Conservation (phyloP, 2,113 vertebrate genomes). For the Mystacornis crossleyi region DNA sequence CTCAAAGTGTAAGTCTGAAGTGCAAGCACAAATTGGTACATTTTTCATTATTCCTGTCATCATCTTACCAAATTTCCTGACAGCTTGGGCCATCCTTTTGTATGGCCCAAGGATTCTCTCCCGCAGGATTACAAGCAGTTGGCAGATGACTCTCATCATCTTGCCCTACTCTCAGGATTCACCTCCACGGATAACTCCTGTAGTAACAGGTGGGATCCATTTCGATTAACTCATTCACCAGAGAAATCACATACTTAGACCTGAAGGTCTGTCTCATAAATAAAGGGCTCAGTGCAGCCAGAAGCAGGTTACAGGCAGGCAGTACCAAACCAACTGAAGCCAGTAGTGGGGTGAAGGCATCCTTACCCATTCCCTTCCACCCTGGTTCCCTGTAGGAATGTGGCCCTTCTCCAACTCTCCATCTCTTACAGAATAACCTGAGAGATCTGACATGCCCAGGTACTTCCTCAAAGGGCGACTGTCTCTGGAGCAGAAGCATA, state of each 20-base stretch:
- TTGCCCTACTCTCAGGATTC: background rate
- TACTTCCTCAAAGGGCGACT: background rate
- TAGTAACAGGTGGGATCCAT: background rate
- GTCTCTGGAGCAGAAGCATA: background rate
- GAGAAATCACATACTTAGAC: background rate
- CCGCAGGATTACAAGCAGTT: background rate
- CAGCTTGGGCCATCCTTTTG: background rate
- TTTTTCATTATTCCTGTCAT: background rate
- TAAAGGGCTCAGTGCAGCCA: background rate
- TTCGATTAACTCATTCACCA: background rate
- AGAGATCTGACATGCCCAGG: background rate
- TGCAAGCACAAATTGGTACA: background rate
- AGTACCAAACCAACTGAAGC: background rate
- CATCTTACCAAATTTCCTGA: background rate
- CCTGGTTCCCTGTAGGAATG: background rate
- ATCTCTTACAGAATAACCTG: background rate
- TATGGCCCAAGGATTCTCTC: conserved; percentile 8
- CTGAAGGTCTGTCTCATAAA: background rate
- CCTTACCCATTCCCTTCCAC: background rate
- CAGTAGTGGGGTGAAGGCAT: background rate
- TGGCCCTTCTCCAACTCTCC: background rate
- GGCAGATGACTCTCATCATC: background rate
- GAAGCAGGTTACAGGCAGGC: background rate
- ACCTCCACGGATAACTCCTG: background rate
- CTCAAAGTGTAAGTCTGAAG: background rate